Base-by-base conservation (phyloP, 2,888 invertebrate species). In the Anoncus sp. region DNA sequence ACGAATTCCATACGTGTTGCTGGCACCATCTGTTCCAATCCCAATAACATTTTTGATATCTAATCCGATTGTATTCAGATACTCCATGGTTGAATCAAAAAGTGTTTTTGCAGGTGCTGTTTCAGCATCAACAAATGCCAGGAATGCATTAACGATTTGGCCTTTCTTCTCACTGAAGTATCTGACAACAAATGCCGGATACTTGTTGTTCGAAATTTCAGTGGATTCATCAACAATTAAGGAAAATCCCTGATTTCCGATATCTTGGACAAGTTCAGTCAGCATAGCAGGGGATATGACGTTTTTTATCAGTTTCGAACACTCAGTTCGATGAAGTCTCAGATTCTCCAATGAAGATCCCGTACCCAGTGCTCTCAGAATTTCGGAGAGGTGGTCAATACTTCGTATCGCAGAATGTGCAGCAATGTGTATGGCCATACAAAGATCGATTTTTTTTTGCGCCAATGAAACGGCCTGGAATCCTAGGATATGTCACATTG, bases 201-300 rank as follows among this genome's bases (percentile, higher is more conserved):
- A 84, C 43, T 84, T 83, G 10, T 66, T 60, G 10, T 66, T 60
- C 10, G 79, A 74, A 22, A 84, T 74, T 76, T 83, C 83, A 31
- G 82, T 84, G 7, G 83, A 82, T 67, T 82, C 81, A 69, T 83
- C 82, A 10, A 84, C 31, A 60, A 83, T 83, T n/a, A 83, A 67
- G 22, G 77, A 82, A 63, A 69, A 82, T 47, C 65, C 53, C 20
- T 72, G 27, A 24, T 72, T 51, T 20, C 81, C 81, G 60, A 84
- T 75, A 59, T 83, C 84, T 20, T 75, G 40, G 40, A 80, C 67
- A 16, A 84, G 43, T 72, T 83, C 77, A 22, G 45, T 70, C 40
- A 80, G 66, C 53, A 84, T 65, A 9, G 69, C 72, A 53, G 83
- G 81, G 20, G 77, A 70, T 38, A 83, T 77, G 9, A 84, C 80